Evolutionary conservation across 2,797 vertebrate genomes (phyloP).

Genomic region (Psittacula derbiana): DNA sequence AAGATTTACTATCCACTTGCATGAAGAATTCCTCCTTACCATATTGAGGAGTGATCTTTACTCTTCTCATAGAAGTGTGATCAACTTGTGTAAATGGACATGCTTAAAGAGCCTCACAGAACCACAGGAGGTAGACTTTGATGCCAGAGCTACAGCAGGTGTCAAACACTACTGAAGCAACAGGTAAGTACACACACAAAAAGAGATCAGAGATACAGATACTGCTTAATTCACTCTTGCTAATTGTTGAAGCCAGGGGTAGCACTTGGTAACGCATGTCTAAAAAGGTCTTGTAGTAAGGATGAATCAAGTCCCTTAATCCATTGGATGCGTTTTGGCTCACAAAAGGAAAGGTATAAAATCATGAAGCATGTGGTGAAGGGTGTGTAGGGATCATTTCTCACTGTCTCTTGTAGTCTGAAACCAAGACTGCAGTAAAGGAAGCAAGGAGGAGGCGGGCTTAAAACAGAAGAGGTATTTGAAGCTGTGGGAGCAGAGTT

Average conservation of each 20-base stretch:
- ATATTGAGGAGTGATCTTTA: neutral
- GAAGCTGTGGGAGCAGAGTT: too few relatives aligned
- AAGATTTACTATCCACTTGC: neutral
- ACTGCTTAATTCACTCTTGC: neutral
- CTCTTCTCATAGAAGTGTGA: neutral
- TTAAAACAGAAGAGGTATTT: neutral
- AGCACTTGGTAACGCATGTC: neutral
- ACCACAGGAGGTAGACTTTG: neutral
- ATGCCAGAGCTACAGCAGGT: neutral
- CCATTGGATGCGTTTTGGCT: neutral
- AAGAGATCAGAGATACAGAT: neutral
- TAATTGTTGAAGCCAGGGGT: neutral
- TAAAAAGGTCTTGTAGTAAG: neutral
- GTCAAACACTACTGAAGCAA: neutral
- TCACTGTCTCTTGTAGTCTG: neutral
- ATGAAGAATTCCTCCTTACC: neutral
- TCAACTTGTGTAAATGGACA: fast-evolving
- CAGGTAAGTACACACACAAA: neutral
- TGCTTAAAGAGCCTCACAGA: neutral
- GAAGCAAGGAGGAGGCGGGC: neutral
- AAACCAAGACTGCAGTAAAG: neutral
- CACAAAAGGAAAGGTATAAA: neutral
- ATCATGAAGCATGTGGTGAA: neutral
- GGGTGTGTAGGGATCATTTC: neutral
- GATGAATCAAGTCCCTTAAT: neutral